These are phyloP conservation scores for Allophyes oxyacanthae DNA, from an alignment of 2,888 invertebrate species.

Conservation along the genomic window DNA sequence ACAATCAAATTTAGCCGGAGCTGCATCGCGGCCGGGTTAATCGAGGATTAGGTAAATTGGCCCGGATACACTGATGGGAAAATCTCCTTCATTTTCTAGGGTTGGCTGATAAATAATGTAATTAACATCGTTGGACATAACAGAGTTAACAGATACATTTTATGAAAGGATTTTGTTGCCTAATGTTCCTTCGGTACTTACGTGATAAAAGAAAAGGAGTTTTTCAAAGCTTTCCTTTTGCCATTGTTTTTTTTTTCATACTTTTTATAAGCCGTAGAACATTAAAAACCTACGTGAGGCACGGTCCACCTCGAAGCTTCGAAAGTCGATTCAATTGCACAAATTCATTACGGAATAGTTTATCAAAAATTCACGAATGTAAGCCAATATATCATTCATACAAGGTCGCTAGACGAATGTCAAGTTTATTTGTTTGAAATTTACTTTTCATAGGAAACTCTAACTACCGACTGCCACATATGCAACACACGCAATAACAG, in stretches of 20 bases:
- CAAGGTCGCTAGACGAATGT: slow-evolving; percentile 8
- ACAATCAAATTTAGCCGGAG: slow-evolving; percentile 71
- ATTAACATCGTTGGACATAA: slow-evolving; percentile 34
- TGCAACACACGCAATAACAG: slow-evolving; percentile 28
- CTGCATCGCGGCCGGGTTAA: slow-evolving; percentile 71
- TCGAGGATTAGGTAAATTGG: slow-evolving; percentile 71
- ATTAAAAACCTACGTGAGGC: not conserved
- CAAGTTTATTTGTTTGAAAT: slow-evolving; percentile 26
- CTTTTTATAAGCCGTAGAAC: too few relatives aligned
- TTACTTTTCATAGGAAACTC: slow-evolving; percentile 20
- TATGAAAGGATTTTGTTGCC: slow-evolving; percentile 6
- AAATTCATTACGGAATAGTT: slow-evolving; percentile 7
- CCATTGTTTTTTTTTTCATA: not conserved
- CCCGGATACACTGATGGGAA: slow-evolving; percentile 65
- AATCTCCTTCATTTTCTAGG: slow-evolving; percentile 56
- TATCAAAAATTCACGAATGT: slow-evolving; percentile 14
- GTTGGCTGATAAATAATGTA: slow-evolving; percentile 53
- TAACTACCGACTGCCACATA: slow-evolving; percentile 1
- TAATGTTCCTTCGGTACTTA: too few relatives aligned
- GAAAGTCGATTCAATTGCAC: slow-evolving; percentile 7
- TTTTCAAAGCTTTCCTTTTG: too few relatives aligned
- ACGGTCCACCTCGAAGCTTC: not conserved
- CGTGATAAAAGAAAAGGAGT: too few relatives aligned
- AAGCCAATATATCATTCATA: slow-evolving; percentile 1
- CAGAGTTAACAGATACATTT: not conserved